These are phyloP conservation scores for Cotesia congregata DNA, from an alignment of 2,888 invertebrate species.

Conservation along the genomic window DNA sequence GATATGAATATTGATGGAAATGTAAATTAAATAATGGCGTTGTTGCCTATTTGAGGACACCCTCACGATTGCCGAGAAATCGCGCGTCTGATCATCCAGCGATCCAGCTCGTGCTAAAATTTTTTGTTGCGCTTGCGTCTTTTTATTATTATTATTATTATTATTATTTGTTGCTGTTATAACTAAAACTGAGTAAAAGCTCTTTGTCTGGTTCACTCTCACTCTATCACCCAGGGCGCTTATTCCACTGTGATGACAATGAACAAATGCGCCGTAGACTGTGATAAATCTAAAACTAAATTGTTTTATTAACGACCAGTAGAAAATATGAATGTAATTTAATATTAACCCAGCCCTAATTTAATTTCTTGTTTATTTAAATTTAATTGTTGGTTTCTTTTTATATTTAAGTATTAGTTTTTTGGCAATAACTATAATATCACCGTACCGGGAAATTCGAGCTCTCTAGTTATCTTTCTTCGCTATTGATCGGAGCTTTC, in stretches of 20 bases:
- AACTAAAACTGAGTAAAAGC: neutral
- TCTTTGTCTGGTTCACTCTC: constrained; percentile 1
- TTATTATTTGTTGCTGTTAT: neutral
- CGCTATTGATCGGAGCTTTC: constrained; percentile 32
- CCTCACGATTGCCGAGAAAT: constrained; percentile 22
- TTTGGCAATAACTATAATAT: neutral
- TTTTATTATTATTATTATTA: neutral
- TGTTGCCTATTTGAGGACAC: constrained; percentile 13
- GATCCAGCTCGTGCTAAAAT: neutral
- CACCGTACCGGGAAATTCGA: neutral
- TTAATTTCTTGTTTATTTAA: too few species aligned
- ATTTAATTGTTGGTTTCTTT: neutral
- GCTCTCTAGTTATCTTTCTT: neutral
- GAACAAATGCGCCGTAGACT: neutral
- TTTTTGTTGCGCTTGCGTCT: constrained; percentile 6
- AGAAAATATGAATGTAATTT: neutral
- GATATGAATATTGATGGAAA: constrained; percentile 1
- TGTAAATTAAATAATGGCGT: constrained; percentile 1
- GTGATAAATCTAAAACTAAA: neutral
- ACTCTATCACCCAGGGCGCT: neutral
- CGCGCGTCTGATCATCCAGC: neutral
- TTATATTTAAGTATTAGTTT: neutral
- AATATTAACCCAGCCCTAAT: neutral
- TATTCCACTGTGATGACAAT: neutral
- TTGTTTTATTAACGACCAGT: neutral